phyloP scores from a whole-genome alignment of 2,113 vertebrate species.

The Nanorana parkeri region DNA sequence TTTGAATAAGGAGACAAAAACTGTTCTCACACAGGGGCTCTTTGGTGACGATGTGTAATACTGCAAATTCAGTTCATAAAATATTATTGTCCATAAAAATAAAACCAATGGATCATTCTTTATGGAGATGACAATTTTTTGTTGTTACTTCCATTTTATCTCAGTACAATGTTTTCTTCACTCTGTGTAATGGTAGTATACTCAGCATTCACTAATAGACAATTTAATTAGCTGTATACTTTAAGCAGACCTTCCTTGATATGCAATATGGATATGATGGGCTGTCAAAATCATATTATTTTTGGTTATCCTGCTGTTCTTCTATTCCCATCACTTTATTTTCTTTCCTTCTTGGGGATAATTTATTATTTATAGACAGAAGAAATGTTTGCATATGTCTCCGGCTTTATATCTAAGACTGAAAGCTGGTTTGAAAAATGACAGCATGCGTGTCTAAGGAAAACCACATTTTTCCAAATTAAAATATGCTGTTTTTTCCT shows the following conservation, averaged over 20 bases:
- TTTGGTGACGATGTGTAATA: no score
- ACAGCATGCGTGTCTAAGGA: slow-evolving; percentile 51
- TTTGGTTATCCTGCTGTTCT: slow-evolving; percentile 47
- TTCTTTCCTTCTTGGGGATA: slow-evolving; percentile 44
- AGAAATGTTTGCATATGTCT: slow-evolving; percentile 57
- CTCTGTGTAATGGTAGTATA: background rate
- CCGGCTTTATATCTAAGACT: slow-evolving; percentile 38
- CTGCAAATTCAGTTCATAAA: no score
- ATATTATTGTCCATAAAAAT: no score
- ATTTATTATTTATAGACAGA: slow-evolving; percentile 56
- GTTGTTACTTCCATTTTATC: no score
- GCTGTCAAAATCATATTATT: slow-evolving; percentile 53
- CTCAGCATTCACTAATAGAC: background rate
- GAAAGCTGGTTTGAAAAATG: slow-evolving; percentile 54
- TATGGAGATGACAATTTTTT: no score
- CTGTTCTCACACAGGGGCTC: no score
- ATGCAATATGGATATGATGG: slow-evolving; percentile 25
- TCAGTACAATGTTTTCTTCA: no score
- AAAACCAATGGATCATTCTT: no score
- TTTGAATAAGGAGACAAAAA: no score
- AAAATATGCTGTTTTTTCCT: slow-evolving; percentile 46
- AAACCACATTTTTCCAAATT: slow-evolving; percentile 49
- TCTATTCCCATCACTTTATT: slow-evolving; percentile 46
- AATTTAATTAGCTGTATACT: slow-evolving; percentile 19
- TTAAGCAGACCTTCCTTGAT: slow-evolving; percentile 27